Evolutionary conservation across 2,888 invertebrate genomes (phyloP).

Genomic region (Lasioglossum leucozonium): DNA sequence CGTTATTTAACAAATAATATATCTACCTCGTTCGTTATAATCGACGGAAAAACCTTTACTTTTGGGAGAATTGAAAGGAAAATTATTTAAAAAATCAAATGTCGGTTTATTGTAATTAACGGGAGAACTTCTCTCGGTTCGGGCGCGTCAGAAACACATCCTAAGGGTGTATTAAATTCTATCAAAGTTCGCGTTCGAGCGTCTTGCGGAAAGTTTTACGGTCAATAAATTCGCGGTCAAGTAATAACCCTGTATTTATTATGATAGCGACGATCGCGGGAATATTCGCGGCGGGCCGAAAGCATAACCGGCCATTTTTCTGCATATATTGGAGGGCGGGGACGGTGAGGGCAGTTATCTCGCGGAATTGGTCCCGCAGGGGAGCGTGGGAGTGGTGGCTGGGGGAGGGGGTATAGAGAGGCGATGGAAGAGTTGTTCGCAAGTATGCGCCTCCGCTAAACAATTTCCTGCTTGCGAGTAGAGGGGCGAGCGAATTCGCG

Average conservation of each 20-base stretch:
- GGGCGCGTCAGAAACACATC: not conserved
- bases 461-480: not conserved
- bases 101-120: no score
- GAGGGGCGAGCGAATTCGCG: not conserved
- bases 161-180: not conserved
- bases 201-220: not conserved
- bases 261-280: not conserved
- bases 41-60: no score
- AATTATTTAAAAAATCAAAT: no score
- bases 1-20: no score
- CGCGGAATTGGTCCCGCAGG: not conserved
- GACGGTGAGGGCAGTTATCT: not conserved
- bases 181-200: not conserved
- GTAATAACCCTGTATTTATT: constrained; percentile 9
- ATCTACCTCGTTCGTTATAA: no score
- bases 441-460: not conserved
- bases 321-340: not conserved
- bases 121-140: no score
- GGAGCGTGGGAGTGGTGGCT: not conserved
- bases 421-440: not conserved
- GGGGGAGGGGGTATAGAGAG: no score
- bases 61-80: no score
- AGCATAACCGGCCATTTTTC: not conserved
- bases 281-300: not conserved
- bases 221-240: not conserved